Evolutionary conservation across 2,888 invertebrate genomes (phyloP).

Genomic region (Melipona bicolor): DNA sequence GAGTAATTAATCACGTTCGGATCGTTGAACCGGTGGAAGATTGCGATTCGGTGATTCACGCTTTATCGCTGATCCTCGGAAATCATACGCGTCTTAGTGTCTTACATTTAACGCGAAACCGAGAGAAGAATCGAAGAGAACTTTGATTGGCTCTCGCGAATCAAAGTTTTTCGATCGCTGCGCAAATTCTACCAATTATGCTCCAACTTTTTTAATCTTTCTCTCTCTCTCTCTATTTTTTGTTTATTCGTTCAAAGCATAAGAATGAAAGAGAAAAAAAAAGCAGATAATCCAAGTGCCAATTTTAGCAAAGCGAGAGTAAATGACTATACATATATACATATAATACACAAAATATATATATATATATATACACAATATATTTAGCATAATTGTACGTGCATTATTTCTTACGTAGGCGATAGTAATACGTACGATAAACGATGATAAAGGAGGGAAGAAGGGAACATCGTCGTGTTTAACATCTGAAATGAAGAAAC

Average conservation of each 20-base stretch:
- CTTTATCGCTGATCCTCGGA: constrained; percentile 25
- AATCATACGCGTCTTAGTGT: constrained; percentile 40
- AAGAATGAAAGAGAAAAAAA: constrained; percentile 35
- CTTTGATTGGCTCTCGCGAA: constrained; percentile 12
- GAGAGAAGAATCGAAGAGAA: constrained; percentile 9
- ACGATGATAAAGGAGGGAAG: constrained; percentile 26
- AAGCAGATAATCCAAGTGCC: constrained; percentile 76
- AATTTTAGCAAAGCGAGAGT: constrained; percentile 77
- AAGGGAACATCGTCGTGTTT: not conserved
- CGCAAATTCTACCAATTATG: constrained; percentile 9
- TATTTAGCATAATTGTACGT: constrained; percentile 62
- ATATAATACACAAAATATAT: constrained; percentile 41
- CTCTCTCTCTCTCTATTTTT: constrained; percentile 14
- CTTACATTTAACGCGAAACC: constrained; percentile 47
- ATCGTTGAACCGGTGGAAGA: constrained; percentile 30
- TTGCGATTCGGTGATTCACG: constrained; percentile 34
- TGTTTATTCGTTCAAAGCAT: constrained; percentile 29
- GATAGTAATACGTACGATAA: constrained; percentile 38
- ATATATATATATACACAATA: constrained; percentile 49
- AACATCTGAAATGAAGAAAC: not conserved
- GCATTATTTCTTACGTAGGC: constrained; percentile 60
- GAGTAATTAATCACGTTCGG: constrained; percentile 3
- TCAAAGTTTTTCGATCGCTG: constrained; percentile 7
- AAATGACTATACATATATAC: constrained; percentile 71
- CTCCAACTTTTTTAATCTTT: constrained; percentile 27